Evolutionary conservation across 2,113 vertebrate genomes (phyloP).

Genomic region (Probosciger aterrimus): DNA sequence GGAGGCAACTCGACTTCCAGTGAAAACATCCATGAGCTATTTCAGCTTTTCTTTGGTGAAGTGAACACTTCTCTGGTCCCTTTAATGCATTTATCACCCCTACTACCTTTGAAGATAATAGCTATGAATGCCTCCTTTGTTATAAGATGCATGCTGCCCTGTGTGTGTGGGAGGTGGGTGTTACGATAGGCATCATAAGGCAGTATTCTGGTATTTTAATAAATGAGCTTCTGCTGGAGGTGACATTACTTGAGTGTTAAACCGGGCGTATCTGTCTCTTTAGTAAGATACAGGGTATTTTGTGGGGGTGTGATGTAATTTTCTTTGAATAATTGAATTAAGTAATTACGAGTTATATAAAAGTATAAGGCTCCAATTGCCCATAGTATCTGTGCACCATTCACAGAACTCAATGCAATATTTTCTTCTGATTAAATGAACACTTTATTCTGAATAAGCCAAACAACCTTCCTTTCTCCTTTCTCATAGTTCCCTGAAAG

Average conservation of each 20-base stretch:
- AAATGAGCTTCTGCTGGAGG: conserved; percentile 58
- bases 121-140: conserved; percentile 55
- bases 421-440: conserved; percentile 61
- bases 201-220: conserved; percentile 61
- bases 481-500: conserved; percentile 23
- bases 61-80: not conserved
- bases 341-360: conserved; percentile 57
- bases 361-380: conserved; percentile 23
- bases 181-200: conserved; percentile 53
- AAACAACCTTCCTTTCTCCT: conserved; percentile 37
- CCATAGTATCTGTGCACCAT: conserved; percentile 59
- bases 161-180: conserved; percentile 55
- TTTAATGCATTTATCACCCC: conserved; percentile 1
- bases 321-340: conserved; percentile 68
- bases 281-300: conserved; percentile 32
- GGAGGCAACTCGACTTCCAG: not conserved
- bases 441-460: conserved; percentile 36
- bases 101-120: conserved; percentile 41
- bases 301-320: conserved; percentile 51
- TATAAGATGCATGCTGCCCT: conserved; percentile 5
- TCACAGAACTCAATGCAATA: conserved; percentile 55
- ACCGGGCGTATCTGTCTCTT: conserved; percentile 58
- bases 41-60: not conserved
- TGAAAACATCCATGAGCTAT: not conserved
- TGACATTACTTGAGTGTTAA: conserved; percentile 58